Base-by-base conservation (phyloP, 2,888 invertebrate genomes). In the Electrophaes corylata region DNA sequence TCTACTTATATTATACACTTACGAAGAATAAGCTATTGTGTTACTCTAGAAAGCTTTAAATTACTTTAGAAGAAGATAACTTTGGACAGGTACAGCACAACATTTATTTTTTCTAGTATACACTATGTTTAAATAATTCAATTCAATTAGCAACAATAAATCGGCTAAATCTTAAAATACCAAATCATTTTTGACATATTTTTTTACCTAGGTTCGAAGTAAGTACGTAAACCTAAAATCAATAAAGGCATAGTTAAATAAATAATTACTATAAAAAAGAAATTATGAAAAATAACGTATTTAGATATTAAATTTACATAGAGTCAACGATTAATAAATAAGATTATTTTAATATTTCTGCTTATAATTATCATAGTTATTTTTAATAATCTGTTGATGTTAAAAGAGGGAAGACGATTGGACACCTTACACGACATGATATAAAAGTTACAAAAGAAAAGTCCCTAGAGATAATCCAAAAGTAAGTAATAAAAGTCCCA, bases 61-160 rank as follows among this genome's bases (percentile, higher is more conserved):
- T 37, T 43, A 26, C 6, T 0, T 12, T 10, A 23, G 8, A 26
- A 14, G 8, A 26, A 23, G 26, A 43, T 23, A 26, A 23, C 43
- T 43, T 23, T 23, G 23, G 43, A 43, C 41, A 41, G 41, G 41
- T 41, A 23, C 41, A 23, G 41, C n/a, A 23, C 2, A 12, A 41
- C 23, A 23, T 20, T 19, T 18, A 19, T 40, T 12, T 35, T 37
- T 6, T 16, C 16, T 16, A 8, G 3, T 37, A 16, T 16, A 10
- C n/a, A n/a, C n/a, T n/a, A n/a, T n/a, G n/a, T n/a, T n/a, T n/a
- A n/a, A n/a, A n/a, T n/a, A n/a, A n/a, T n/a, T n/a, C n/a, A n/a
- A n/a, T n/a, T n/a, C n/a, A n/a, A n/a, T n/a, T n/a, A n/a, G n/a
- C n/a, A n/a, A n/a, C n/a, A n/a, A n/a, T n/a, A n/a, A n/a, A n/a